Evolutionary conservation across 92 coral and sea anemone species (phyloP), one percentile per base, ranked within the genome.

Genomic region (Phenganax subtilis): DNA sequence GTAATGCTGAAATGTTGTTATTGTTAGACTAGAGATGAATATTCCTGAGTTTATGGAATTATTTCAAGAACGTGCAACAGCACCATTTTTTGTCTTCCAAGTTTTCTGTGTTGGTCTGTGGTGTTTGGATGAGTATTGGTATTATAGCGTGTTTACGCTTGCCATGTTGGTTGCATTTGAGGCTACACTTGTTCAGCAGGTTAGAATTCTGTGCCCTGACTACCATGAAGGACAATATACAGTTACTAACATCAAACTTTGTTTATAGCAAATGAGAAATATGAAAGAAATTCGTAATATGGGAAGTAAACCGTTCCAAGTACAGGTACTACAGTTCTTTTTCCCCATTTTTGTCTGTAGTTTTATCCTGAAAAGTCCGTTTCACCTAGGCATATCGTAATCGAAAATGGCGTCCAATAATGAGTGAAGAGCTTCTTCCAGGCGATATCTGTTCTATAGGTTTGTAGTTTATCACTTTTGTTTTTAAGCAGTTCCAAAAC

Each of bases 81-180:
- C 99, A 17, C 99, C 99, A 16, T 96, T 96, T 84, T 96, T 96
- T 89, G 99, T 96, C 65, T 96, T 96, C 76, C 99, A 96, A 96
- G 99, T 96, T 71, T 96, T 96, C 83, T 96, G 99, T 89, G 99
- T 96, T 81, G 97, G 96, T 15, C 76, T 96, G 71, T 96, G 99
- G 99, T 96, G 99, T 80, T 87, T 96, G 31, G 99, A 96, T 83
- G 99, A 96, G 77, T 96, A 96, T 78, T 96, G 99, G 99, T 96
- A 96, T 63, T 96, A 96, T 93, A 96, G 99, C 25, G 83, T 96
- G 29, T 96, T 96, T 80, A 96, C 99, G 10, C 86, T 96, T 56
- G 87, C 92, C 82, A 92, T 96, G 99, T 81, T 96, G 85, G 91
- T 96, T 31, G 96, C 99, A 55, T 96, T 96, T 85, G 99, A 96